Base-by-base conservation (phyloP, 1,140 invertebrate genomes). In the Pseudobourletiella spinata region DNA sequence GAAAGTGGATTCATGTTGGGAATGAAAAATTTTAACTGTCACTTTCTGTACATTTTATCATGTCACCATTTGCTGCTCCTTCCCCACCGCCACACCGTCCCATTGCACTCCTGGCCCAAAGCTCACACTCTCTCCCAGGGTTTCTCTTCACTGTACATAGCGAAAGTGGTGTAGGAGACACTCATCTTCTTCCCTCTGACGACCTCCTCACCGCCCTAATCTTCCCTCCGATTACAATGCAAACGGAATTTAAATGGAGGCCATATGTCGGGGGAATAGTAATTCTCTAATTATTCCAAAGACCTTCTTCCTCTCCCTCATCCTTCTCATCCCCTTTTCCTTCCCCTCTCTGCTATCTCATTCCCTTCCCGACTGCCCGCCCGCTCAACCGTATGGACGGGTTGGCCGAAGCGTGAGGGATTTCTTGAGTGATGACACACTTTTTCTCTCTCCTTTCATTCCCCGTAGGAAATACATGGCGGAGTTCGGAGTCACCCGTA, bases 401-500 rank as follows among this genome's bases (percentile, higher is more conserved):
- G n/a, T n/a, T n/a, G n/a, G n/a, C n/a, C n/a, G n/a, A n/a, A n/a
- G n/a, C n/a, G n/a, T n/a, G n/a, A n/a, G 32, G 8, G 32, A 39
- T 39, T 39, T 39, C n/a, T 39, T 39, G n/a, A 39, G n/a, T 39
- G 8, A n/a, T n/a, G n/a, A n/a, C n/a, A n/a, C n/a, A n/a, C n/a
- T 39, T 39, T 39, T 39, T 39, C n/a, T 11, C 35, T 39, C n/a
- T 64, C 26, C 32, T 58, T 50, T 59, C 15, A 1, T 20, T 55
- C n/a, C n/a, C n/a, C 48, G 32, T 42, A 69, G 68, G 68, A 24
- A 69, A 61, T 24, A 14, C 61, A 15, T 69, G 68, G 68, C 42
- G 59, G 16, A 63, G 63, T 51, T 61, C 56, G 24, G 48, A 51
- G 25, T 29, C 43, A 18, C 59, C 59, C 11, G 58, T 32, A 22